Conservation (phyloP, 1,140 invertebrate genomes). For the Diorhabda carinulata region DNA sequence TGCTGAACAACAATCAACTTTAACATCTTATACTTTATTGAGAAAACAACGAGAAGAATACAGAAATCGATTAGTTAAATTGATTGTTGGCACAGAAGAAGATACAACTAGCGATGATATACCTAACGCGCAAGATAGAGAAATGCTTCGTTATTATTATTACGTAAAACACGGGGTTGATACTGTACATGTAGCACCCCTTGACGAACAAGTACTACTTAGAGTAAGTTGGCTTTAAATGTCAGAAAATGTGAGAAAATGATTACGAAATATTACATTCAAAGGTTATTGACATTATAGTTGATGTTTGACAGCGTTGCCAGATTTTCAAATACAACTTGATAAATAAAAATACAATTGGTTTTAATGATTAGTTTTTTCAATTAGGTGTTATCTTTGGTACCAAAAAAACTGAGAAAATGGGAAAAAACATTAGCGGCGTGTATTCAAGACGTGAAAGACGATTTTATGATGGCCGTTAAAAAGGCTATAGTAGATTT, state of each 20-base stretch:
- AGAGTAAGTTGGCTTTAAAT: conserved; percentile 44
- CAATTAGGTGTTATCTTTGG: conserved; percentile 47
- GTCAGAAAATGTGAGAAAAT: too few species aligned
- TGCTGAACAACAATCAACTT: conserved; percentile 44
- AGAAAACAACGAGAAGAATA: conserved; percentile 78
- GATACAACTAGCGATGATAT: conserved; percentile 46
- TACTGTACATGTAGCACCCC: conserved; percentile 76
- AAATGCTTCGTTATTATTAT: conserved; percentile 80
- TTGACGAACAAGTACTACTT: conserved; percentile 60
- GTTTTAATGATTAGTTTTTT: conserved; percentile 24
- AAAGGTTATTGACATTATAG: too few species aligned
- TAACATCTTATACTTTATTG: conserved; percentile 62
- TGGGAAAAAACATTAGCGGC: conserved; percentile 56
- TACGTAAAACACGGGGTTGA: conserved; percentile 86
- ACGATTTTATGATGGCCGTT: conserved; percentile 78
- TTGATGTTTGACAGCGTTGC: too few species aligned
- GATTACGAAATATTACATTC: too few species aligned
- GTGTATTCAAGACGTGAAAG: conserved; percentile 62
- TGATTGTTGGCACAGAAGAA: conserved; percentile 49
- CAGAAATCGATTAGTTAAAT: conserved; percentile 68
- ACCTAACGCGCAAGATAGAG: conserved; percentile 60
- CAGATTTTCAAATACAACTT: too few species aligned
- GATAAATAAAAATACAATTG: not conserved
- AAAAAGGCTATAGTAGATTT: conserved; percentile 88
- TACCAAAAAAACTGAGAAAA: conserved; percentile 54